phyloP scores from a whole-genome alignment of 92 coral and sea anemone species.

The Siderastrea siderea region DNA sequence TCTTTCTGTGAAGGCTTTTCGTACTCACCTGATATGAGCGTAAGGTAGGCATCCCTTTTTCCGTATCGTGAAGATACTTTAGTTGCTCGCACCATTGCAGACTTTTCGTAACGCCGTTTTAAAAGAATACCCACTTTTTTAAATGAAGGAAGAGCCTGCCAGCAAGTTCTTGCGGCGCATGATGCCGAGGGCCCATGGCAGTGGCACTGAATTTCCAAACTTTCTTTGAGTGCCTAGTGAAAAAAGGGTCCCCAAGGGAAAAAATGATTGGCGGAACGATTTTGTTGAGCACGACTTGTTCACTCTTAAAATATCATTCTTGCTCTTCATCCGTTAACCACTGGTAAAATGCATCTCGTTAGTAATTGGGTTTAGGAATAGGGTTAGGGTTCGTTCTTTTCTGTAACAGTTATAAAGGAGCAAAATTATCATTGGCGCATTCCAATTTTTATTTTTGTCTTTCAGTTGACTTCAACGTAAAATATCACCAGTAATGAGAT shows the following conservation, averaged over 20 bases:
- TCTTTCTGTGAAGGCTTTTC: slow-evolving; percentile 13
- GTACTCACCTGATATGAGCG: slow-evolving; percentile 27
- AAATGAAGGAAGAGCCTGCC: slow-evolving; percentile 82
- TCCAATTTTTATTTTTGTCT: too few relatives aligned
- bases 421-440: too few relatives aligned
- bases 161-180: slow-evolving; percentile 83
- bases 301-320: background rate
- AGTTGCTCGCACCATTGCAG: slow-evolving; percentile 45
- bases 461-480: too few relatives aligned
- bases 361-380: too few relatives aligned
- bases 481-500: too few relatives aligned
- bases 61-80: slow-evolving; percentile 61
- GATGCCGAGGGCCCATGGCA: slow-evolving; percentile 89
- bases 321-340: background rate
- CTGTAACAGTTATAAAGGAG: too few relatives aligned
- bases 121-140: slow-evolving; percentile 66
- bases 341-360: too few relatives aligned
- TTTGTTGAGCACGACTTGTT: background rate
- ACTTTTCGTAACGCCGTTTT: slow-evolving; percentile 18
- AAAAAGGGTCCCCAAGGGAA: slow-evolving; percentile 26
- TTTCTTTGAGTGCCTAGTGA: slow-evolving; percentile 72
- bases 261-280: background rate
- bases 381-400: too few relatives aligned
- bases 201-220: slow-evolving; percentile 74
- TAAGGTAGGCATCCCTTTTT: slow-evolving; percentile 49